Percentiles rank a stretch among this genome's conserved stretches.
Evolutionary conservation across 2,888 invertebrate genomes (phyloP).

Genomic region (Pseudococcus jackbeardsleyi): DNA sequence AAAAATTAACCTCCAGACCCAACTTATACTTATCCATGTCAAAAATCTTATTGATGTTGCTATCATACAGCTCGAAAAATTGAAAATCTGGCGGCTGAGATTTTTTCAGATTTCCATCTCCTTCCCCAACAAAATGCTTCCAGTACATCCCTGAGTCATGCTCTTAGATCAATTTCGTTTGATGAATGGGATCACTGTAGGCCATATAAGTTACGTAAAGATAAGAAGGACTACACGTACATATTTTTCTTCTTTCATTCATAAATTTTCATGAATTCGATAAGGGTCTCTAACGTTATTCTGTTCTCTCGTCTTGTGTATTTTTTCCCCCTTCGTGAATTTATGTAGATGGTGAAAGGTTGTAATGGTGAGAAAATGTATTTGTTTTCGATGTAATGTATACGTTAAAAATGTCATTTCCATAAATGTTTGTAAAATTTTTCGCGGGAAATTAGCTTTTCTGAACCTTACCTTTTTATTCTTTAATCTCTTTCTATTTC

Average conservation of each 20-base stretch:
- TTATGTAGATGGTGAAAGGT: conserved; percentile 46
- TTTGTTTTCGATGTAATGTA: conserved; percentile 38
- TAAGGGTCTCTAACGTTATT: conserved; percentile 20
- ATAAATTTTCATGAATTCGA: conserved; percentile 48
- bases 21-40: too few relatives aligned
- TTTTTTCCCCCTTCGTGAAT: background rate
- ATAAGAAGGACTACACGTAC: background rate
- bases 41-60: too few relatives aligned
- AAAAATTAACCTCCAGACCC: too few relatives aligned
- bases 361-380: conserved; percentile 15
- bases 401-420: conserved; percentile 52
- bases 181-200: background rate
- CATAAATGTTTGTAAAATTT: conserved; percentile 50
- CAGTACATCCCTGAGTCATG: too few relatives aligned
- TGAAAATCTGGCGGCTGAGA: too few relatives aligned
- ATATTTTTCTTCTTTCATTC: background rate
- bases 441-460: conserved; percentile 32
- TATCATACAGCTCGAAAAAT: too few relatives aligned
- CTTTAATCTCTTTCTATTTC: conserved; percentile 30
- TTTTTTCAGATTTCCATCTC: too few relatives aligned
- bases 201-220: too few relatives aligned
- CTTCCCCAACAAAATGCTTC: too few relatives aligned
- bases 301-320: background rate
- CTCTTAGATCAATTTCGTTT: too few relatives aligned
- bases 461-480: conserved; percentile 20